Percentiles rank a stretch among this genome's conserved stretches.
Evolutionary conservation across 2,888 invertebrate genomes (phyloP).

Genomic region (Ethmia dodecea): DNA sequence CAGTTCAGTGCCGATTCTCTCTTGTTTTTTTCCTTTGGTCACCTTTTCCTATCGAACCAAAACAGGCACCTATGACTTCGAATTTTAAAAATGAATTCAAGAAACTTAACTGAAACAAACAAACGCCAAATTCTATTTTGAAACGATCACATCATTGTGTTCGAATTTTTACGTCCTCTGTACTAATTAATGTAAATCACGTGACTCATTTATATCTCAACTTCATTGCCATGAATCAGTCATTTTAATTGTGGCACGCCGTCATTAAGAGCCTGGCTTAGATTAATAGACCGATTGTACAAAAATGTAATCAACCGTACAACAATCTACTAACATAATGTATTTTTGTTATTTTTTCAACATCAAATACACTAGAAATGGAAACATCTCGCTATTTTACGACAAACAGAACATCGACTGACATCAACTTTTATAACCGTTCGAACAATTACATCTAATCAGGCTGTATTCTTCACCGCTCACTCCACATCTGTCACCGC

Average conservation of each 20-base stretch:
- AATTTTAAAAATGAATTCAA: background rate
- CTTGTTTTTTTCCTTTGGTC: too few species aligned
- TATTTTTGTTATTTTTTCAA: background rate
- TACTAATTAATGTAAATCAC: slow-evolving; percentile 42
- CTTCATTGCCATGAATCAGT: slow-evolving; percentile 50
- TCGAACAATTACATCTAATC: slow-evolving; percentile 76
- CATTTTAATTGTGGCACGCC: slow-evolving; percentile 49
- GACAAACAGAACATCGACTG: slow-evolving; percentile 72
- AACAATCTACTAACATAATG: slow-evolving; percentile 1
- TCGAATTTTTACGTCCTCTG: slow-evolving; percentile 27
- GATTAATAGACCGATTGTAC: slow-evolving; percentile 42
- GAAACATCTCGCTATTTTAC: slow-evolving; percentile 65
- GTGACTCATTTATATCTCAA: slow-evolving; percentile 48
- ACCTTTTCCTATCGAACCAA: too few species aligned
- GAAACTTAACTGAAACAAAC: background rate
- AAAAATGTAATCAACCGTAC: slow-evolving; percentile 14
- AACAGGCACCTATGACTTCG: too few species aligned
- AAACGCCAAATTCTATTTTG: slow-evolving; percentile 36
- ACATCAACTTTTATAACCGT: slow-evolving; percentile 76
- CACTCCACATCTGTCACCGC: slow-evolving; percentile 26
- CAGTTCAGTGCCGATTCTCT: too few species aligned
- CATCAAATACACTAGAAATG: slow-evolving; percentile 31
- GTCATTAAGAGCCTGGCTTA: slow-evolving; percentile 42
- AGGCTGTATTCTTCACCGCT: slow-evolving; percentile 37
- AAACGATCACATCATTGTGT: slow-evolving; percentile 48